phyloP scores from a whole-genome alignment of 1,140 invertebrate species.

The Streblospio benedicti region DNA sequence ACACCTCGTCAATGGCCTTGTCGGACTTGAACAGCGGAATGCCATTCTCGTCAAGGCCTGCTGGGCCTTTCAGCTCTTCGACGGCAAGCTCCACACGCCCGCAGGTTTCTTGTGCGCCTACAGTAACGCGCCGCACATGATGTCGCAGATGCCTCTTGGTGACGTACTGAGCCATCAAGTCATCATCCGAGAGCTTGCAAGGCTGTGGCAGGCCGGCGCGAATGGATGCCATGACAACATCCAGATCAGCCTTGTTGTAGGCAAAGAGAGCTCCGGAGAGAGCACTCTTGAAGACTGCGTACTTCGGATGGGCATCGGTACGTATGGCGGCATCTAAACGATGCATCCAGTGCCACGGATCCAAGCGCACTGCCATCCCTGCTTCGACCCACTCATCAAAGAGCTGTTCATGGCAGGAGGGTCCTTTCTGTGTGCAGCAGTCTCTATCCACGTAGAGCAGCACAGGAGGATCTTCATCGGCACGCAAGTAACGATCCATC shows the following conservation, averaged over 20 bases:
- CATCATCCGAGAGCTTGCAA: neutral
- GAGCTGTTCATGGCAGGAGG: neutral
- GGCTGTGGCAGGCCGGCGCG: neutral
- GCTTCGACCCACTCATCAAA: neutral
- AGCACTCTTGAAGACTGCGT: neutral
- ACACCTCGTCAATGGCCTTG: neutral
- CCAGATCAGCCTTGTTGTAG: neutral
- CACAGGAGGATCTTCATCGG: neutral
- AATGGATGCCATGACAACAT: neutral
- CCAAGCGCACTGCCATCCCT: neutral
- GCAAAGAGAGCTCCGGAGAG: neutral
- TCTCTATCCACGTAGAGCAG: neutral
- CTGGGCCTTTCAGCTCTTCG: neutral
- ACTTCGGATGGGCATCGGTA: neutral
- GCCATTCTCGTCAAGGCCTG: neutral
- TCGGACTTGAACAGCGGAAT: neutral
- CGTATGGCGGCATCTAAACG: neutral
- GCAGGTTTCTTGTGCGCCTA: neutral
- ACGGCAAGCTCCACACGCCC: neutral
- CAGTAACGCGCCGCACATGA: neutral
- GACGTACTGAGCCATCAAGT: neutral
- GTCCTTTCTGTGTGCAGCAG: neutral
- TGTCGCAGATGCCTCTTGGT: neutral
- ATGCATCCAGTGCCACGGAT: neutral
- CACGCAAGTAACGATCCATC: neutral